Base-by-base conservation (phyloP, 2,113 vertebrate genomes). In the Struthio camelus region DNA sequence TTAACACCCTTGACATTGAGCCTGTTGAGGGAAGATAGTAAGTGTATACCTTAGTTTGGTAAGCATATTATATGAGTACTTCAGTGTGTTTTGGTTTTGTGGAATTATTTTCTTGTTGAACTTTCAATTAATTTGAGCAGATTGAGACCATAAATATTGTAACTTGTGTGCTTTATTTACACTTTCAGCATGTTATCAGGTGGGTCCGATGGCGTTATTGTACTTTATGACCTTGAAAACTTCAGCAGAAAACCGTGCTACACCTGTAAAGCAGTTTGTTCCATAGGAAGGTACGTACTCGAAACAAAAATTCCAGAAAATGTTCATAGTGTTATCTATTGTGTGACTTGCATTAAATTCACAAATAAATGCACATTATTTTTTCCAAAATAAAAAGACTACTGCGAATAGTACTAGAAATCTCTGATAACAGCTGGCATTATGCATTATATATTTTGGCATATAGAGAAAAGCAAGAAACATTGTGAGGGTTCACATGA, bases 171-270 rank as follows among this genome's bases (percentile, higher is more conserved):
- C 50, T 79, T 93, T 76, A 51, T 98, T 97, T 92, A 97, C 81
- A 90, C 89, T 96, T 97, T 81, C 93, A 99, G 99, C 97, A 99
- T 99, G 99, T 97, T 99, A 85, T 99, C 99, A 53, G 99, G 99
- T 69, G 99, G 99, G 59, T 99, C 99, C 40, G 99, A 99, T 97
- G 99, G 99, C 59, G 98, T 99, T 76, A 98, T 99, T 84, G 99
- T 98, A 78, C 96, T 99, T 97, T 99, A 99, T 93, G 99, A 99
- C 97, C 98, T 99, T 96, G 99, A 99, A 96, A 99, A 99, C 97
- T 97, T 96, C 96, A 99, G 95, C 96, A 98, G 97, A 96, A 98
- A 98, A 69, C 96, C 97, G 78, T 98, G 98, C 94, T 99, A 99
- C 94, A 99, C 99, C 1, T 99, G 99, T 97, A 99, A 99, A 98